A percentile compares a stretch with the other conserved stretches of the same genome.
These are phyloP conservation scores for Sinelater perroti DNA, from an alignment of 2,888 invertebrate species.

Conservation along the genomic window DNA sequence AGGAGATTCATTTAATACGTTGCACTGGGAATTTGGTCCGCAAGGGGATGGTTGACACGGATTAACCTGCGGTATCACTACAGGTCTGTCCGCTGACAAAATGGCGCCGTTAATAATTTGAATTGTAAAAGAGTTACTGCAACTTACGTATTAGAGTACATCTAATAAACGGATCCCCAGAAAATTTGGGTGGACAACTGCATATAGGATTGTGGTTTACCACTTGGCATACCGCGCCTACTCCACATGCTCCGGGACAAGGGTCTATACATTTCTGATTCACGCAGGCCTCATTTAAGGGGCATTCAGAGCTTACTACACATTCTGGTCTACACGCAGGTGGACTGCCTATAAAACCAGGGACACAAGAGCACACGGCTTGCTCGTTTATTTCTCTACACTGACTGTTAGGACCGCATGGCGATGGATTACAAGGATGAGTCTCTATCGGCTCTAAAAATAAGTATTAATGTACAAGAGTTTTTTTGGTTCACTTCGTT, in stretches of 20 bases:
- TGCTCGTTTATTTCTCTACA: constrained; percentile 67
- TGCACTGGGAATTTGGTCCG: constrained; percentile 79
- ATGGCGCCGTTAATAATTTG: background rate
- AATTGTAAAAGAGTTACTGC: no score
- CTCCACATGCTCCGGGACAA: constrained; percentile 65
- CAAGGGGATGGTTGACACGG: constrained; percentile 80
- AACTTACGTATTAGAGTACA: constrained; percentile 55
- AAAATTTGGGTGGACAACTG: constrained; percentile 69
- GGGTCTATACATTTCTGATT: constrained; percentile 66
- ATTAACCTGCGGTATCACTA: constrained; percentile 53
- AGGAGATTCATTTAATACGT: constrained; percentile 66
- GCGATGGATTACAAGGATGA: constrained; percentile 76
- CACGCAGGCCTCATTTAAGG: constrained; percentile 61
- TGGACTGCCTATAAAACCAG: constrained; percentile 63
- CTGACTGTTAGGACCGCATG: constrained; percentile 66
- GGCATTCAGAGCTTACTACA: constrained; percentile 62
- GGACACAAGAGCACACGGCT: constrained; percentile 65
- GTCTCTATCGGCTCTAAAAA: constrained; percentile 46
- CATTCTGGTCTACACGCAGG: constrained; percentile 67
- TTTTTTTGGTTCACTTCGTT: background rate
- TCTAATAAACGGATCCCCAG: constrained; percentile 72
- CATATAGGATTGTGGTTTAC: constrained; percentile 67
- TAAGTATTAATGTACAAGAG: background rate
- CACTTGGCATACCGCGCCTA: constrained; percentile 66
- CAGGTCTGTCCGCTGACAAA: constrained; percentile 59